Percentiles rank a stretch among this genome's conserved stretches.
Evolutionary conservation across 2,888 invertebrate genomes (phyloP).

Genomic region (Synanthedon vespiformis): DNA sequence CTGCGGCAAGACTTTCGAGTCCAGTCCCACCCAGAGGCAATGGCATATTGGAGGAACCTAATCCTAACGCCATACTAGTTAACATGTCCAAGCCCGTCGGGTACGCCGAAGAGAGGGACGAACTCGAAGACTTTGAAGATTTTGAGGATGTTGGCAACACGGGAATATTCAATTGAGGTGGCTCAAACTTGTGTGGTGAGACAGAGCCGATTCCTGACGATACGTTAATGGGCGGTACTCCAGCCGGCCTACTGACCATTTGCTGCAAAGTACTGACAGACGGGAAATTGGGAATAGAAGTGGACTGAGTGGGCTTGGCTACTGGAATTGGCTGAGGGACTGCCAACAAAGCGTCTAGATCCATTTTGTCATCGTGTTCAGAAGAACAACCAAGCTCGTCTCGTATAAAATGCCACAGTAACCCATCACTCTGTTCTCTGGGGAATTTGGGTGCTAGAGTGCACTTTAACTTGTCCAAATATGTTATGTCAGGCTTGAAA

Average conservation of each 20-base stretch:
- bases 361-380: constrained; percentile 78
- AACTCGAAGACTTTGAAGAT: constrained; percentile 67
- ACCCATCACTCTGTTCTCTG: constrained; percentile 80
- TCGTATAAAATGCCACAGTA: constrained; percentile 83
- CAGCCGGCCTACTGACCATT: constrained; percentile 64
- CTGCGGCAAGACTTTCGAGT: constrained; percentile 60
- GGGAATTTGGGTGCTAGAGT: constrained; percentile 86
- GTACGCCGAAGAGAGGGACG: constrained; percentile 62
- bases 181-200: constrained; percentile 68
- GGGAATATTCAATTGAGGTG: constrained; percentile 71
- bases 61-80: constrained; percentile 63
- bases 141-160: constrained; percentile 71
- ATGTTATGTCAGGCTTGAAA: constrained; percentile 79
- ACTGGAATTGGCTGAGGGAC: constrained; percentile 68
- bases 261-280: constrained; percentile 64
- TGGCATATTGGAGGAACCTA: constrained; percentile 54
- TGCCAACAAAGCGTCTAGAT: constrained; percentile 68
- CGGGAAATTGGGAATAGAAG: constrained; percentile 55
- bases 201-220: constrained; percentile 55
- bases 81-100: constrained; percentile 63
- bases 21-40: constrained; percentile 50
- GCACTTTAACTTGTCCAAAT: constrained; percentile 87
- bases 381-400: constrained; percentile 78
- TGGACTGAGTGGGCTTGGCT: constrained; percentile 46
- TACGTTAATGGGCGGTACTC: constrained; percentile 61